Conservation (phyloP, 2,113 vertebrate species). For the Leucosticte australis region DNA sequence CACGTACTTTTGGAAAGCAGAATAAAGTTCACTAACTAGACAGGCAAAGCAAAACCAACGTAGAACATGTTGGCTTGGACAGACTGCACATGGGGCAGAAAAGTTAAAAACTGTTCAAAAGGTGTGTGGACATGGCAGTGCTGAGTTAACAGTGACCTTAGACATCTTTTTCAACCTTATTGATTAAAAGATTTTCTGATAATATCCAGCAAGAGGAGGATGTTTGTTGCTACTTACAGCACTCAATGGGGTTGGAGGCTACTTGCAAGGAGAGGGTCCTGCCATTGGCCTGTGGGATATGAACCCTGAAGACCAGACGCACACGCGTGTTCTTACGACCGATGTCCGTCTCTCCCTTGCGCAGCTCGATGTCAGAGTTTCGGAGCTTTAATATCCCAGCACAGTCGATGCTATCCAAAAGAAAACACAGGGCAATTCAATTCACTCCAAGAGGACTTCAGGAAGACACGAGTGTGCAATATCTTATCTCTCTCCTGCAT, state of each 20-base stretch:
- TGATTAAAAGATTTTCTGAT: background rate
- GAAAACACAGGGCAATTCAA: background rate
- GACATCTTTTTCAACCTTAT: background rate
- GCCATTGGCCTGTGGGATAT: constrained; percentile 88
- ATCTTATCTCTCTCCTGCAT: background rate
- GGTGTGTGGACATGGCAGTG: background rate
- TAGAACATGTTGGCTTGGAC: fast-evolving
- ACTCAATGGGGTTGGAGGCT: constrained; percentile 92
- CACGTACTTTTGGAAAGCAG: background rate
- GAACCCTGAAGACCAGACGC: constrained; percentile 90
- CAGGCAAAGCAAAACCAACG: background rate
- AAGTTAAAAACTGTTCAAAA: background rate
- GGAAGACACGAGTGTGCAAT: fast-evolving
- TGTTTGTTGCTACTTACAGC: constrained; percentile 82
- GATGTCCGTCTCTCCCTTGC: constrained; percentile 95
- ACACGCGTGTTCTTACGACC: constrained; percentile 94
- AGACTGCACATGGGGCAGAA: background rate
- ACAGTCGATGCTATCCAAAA: constrained; percentile 86
- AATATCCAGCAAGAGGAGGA: background rate
- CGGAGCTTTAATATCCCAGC: constrained; percentile 93
- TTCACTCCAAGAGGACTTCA: background rate
- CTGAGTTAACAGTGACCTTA: background rate
- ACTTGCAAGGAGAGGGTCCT: constrained; percentile 88
- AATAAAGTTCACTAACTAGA: background rate
- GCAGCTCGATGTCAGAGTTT: constrained; percentile 94